Evolutionary conservation across 2,113 vertebrate genomes (phyloP), one percentile per base, ranked within the genome.

Genomic region (Piaya cayana): DNA sequence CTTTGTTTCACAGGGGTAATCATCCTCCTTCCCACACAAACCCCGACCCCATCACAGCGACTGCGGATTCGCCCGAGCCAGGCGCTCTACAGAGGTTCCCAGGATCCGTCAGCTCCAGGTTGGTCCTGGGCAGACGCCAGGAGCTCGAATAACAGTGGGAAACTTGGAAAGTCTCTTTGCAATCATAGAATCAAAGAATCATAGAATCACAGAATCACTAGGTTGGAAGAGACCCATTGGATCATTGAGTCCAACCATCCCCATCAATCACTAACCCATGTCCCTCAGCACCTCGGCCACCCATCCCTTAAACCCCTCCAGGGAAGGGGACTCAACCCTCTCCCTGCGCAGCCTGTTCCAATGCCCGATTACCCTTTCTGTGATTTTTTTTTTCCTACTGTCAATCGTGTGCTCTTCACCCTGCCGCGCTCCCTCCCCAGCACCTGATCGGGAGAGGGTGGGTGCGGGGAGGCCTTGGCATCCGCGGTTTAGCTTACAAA

Each of bases 141-240:
- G 58, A 90, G 74, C 74, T 95, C 79, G 52, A 45, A 56, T 42
- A 55, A 67, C 90, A 79, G 29, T 10, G 45, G 86, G 63, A 92
- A 92, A 79, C 78, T 50, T 85, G 67, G 45, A 55, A 78, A 77
- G 13, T 16, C 53, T 60, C 80, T 69, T 52, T 26, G 69, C 75
- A 36, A 4, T n/a, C n/a, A n/a, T n/a, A n/a, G n/a, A n/a, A n/a
- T n/a, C n/a, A n/a, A n/a, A n/a, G n/a, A n/a, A n/a, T n/a, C n/a
- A n/a, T n/a, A n/a, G n/a, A n/a, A n/a, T n/a, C n/a, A n/a, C n/a
- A n/a, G n/a, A n/a, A n/a, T n/a, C n/a, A n/a, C n/a, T n/a, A n/a
- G n/a, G n/a, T n/a, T n/a, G n/a, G n/a, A n/a, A n/a, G n/a, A n/a
- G n/a, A n/a, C n/a, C n/a, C n/a, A n/a, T n/a, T n/a, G n/a, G n/a